Percentiles rank a stretch among this genome's conserved stretches.
Evolutionary conservation across 2,113 vertebrate genomes (phyloP).

Genomic region (Oostethus manadensis): DNA sequence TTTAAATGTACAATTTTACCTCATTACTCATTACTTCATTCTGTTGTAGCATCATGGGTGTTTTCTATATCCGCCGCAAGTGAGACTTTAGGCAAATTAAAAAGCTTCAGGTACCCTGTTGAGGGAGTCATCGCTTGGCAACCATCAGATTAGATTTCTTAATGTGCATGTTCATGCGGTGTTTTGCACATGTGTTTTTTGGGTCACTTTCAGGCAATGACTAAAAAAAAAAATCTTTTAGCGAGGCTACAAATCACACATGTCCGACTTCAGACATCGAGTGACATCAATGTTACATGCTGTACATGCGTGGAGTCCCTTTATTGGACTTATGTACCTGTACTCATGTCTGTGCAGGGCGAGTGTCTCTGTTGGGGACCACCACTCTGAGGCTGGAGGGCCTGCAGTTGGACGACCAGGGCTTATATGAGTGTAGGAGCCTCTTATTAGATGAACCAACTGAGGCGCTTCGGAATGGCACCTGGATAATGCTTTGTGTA

Average conservation of each 20-base stretch:
- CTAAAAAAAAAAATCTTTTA: conserved; percentile 17
- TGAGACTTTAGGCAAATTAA: conserved; percentile 22
- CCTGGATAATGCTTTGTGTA: conserved; percentile 85
- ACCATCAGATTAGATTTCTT: conserved; percentile 62
- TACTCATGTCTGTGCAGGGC: conserved; percentile 66
- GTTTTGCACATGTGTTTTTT: conserved; percentile 1
- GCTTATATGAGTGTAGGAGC: conserved; percentile 88
- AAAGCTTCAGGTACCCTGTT: conserved; percentile 29
- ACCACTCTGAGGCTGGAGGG: conserved; percentile 76
- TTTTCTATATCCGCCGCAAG: background rate
- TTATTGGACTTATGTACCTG: conserved; percentile 6
- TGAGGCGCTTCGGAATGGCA: conserved; percentile 81
- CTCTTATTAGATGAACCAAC: conserved; percentile 80
- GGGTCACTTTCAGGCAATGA: conserved; percentile 5
- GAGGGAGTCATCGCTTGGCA: conserved; percentile 68
- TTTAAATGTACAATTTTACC: conserved; percentile 16
- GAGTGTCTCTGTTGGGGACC: conserved; percentile 75
- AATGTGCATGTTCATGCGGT: conserved; percentile 15
- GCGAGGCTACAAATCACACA: conserved; percentile 9
- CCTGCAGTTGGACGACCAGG: conserved; percentile 82
- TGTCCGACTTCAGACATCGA: conserved; percentile 15
- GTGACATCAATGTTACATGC: conserved; percentile 14
- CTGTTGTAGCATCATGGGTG: background rate
- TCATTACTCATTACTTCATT: no score
- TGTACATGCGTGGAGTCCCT: no score